These are phyloP conservation scores for Megastigmus dorsalis DNA, from an alignment of 2,888 invertebrate genomes.

Conservation along the genomic window DNA sequence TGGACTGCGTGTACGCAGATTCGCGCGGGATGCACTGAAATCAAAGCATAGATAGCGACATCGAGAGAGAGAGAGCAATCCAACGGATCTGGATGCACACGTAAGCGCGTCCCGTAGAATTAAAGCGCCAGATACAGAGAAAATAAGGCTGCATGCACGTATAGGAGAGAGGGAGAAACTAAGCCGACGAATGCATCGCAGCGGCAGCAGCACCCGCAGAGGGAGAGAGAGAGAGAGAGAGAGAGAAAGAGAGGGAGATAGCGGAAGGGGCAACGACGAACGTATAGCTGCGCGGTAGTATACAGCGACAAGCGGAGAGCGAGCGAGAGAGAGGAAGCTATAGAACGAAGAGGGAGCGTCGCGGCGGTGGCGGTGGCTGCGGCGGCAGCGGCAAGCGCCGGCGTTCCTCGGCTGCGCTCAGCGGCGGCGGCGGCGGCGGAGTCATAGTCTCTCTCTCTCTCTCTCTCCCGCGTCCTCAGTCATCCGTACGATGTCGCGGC, in stretches of 20 bases:
- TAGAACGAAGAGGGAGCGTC: constrained; percentile 46
- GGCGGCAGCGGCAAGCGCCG: constrained; percentile 42
- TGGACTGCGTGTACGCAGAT: neutral
- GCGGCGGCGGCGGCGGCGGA: neutral
- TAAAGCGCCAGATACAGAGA: neutral
- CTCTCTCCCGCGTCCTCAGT: constrained; percentile 59
- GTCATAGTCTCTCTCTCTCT: no score
- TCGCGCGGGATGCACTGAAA: neutral
- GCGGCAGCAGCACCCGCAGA: neutral
- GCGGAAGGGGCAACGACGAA: no score
- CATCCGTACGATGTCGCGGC: constrained; percentile 70
- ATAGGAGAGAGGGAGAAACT: neutral
- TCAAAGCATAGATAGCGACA: neutral
- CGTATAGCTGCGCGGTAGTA: no score
- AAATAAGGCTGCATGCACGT: no score
- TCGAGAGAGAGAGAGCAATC: neutral
- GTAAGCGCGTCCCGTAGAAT: neutral
- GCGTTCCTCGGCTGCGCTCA: constrained; percentile 50
- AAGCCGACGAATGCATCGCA: no score
- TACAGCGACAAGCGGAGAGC: no score
- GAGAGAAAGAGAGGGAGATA: neutral
- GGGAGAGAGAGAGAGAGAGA: neutral
- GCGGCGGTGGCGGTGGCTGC: constrained; percentile 8
- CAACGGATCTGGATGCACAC: neutral
- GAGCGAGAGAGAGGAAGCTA: no score